phyloP scores from a whole-genome alignment of 2,888 invertebrate genomes.

The Pammene fasciana region DNA sequence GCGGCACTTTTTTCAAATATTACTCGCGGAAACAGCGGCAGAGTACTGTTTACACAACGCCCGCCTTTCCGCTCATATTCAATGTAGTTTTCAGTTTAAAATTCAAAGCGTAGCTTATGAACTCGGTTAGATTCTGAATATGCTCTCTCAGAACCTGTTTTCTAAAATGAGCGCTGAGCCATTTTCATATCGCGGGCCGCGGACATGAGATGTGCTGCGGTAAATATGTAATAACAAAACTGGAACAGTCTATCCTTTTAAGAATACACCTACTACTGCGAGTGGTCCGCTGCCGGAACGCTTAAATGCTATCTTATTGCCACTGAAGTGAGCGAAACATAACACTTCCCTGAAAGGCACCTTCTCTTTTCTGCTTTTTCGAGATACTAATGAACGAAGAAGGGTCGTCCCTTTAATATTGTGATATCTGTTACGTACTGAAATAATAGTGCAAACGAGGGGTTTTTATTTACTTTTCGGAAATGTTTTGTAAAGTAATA shows the following conservation, averaged over 20 bases:
- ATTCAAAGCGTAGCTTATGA: slow-evolving; percentile 74
- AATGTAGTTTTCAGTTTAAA: slow-evolving; percentile 75
- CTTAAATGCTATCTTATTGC: slow-evolving; percentile 51
- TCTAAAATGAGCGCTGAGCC: slow-evolving; percentile 64
- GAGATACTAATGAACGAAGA: slow-evolving; percentile 55
- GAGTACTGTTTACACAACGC: slow-evolving; percentile 67
- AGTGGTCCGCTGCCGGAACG: slow-evolving; percentile 8
- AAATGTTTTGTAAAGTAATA: slow-evolving; percentile 11
- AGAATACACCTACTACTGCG: slow-evolving; percentile 14
- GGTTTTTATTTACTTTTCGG: slow-evolving; percentile 22
- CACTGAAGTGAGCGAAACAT: slow-evolving; percentile 48
- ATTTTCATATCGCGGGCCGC: slow-evolving; percentile 50
- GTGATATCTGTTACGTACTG: slow-evolving; percentile 45
- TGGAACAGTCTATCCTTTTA: slow-evolving; percentile 19
- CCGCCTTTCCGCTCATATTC: slow-evolving; percentile 72
- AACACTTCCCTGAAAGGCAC: slow-evolving; percentile 49
- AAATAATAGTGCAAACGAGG: slow-evolving; percentile 27
- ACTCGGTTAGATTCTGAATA: slow-evolving; percentile 70
- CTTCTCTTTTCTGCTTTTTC: slow-evolving; percentile 55
- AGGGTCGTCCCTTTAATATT: slow-evolving; percentile 54
- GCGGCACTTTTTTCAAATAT: slow-evolving; percentile 68
- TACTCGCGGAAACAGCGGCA: slow-evolving; percentile 62
- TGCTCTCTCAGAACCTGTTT: slow-evolving; percentile 57
- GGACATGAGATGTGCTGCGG: slow-evolving; percentile 42
- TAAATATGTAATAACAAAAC: slow-evolving; percentile 30